These are phyloP conservation scores for Indicator indicator DNA, from an alignment of 2,113 vertebrate species.

Conservation along the genomic window DNA sequence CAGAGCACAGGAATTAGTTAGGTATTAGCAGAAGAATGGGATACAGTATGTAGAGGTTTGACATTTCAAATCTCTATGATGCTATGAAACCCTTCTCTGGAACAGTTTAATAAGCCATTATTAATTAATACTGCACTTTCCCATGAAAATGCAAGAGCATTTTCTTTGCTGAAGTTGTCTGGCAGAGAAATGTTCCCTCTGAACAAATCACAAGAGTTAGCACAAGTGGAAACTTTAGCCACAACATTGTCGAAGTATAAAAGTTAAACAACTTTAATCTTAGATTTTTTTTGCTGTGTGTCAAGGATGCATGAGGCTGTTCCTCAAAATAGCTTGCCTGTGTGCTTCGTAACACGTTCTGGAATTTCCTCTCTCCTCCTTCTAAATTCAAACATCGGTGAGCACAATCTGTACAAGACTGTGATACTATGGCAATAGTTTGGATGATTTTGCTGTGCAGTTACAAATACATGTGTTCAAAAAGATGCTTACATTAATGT, in stretches of 20 bases:
- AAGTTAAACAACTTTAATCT: conserved; percentile 3
- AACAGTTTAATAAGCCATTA: neutral
- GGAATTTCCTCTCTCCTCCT: conserved; percentile 38
- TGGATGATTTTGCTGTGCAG: neutral
- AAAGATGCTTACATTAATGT: neutral
- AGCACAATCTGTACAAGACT: neutral
- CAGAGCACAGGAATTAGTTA: neutral
- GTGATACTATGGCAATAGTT: neutral
- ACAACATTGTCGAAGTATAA: neutral
- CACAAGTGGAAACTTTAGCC: neutral
- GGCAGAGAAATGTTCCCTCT: neutral
- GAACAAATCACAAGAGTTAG: neutral
- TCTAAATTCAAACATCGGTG: neutral
- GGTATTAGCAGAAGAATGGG: neutral
- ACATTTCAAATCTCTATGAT: neutral
- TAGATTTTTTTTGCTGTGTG: neutral
- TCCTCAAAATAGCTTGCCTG: conserved; percentile 25
- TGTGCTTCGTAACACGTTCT: neutral
- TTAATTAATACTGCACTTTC: neutral
- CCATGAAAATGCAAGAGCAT: neutral
- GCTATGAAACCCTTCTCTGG: neutral
- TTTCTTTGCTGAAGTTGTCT: neutral
- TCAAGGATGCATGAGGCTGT: neutral
- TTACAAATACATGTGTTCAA: neutral
- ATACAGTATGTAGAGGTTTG: neutral